Evolutionary conservation across 1,140 invertebrate species (phyloP).

Genomic region (Trachymyrmex cornetzi): DNA sequence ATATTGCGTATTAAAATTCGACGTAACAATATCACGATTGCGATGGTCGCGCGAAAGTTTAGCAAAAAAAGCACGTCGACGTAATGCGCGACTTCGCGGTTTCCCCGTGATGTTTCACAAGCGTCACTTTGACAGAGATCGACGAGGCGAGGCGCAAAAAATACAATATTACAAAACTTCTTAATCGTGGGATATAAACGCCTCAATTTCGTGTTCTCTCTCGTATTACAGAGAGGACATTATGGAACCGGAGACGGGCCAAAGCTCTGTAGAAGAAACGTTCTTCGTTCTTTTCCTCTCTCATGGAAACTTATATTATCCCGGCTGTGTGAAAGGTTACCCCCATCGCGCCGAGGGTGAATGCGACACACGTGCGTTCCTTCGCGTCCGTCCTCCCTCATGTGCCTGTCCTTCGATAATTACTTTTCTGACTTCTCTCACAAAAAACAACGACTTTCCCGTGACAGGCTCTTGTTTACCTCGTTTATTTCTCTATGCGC

Average conservation of each 20-base stretch:
- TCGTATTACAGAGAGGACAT: slow-evolving; percentile 14
- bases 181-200: slow-evolving; percentile 42
- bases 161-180: slow-evolving; percentile 54
- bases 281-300: not conserved
- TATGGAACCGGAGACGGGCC: slow-evolving; percentile 36
- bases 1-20: not conserved
- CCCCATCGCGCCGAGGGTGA: slow-evolving; percentile 43
- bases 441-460: slow-evolving; percentile 5
- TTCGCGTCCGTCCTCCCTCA: not conserved
- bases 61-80: not conserved
- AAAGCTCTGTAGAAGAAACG: not conserved
- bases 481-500: slow-evolving; percentile 3
- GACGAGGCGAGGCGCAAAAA: slow-evolving; percentile 21
- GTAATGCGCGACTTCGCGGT: slow-evolving; percentile 28
- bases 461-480: slow-evolving; percentile 32
- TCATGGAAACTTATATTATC: slow-evolving; percentile 45
- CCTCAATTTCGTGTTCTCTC: slow-evolving; percentile 25
- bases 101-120: slow-evolving; percentile 10
- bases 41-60: slow-evolving; percentile 38
- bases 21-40: slow-evolving; percentile 22
- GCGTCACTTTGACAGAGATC: slow-evolving; percentile 39
- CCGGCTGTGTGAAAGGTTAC: slow-evolving; percentile 62
- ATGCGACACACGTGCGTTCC: slow-evolving; percentile 62
- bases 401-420: slow-evolving; percentile 22
- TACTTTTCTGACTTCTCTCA: slow-evolving; percentile 33